A percentile compares a stretch with the other conserved stretches of the same genome.
These are phyloP conservation scores for Odocoileus hemionus DNA, from an alignment of 2,113 vertebrate species.

Conservation along the genomic window DNA sequence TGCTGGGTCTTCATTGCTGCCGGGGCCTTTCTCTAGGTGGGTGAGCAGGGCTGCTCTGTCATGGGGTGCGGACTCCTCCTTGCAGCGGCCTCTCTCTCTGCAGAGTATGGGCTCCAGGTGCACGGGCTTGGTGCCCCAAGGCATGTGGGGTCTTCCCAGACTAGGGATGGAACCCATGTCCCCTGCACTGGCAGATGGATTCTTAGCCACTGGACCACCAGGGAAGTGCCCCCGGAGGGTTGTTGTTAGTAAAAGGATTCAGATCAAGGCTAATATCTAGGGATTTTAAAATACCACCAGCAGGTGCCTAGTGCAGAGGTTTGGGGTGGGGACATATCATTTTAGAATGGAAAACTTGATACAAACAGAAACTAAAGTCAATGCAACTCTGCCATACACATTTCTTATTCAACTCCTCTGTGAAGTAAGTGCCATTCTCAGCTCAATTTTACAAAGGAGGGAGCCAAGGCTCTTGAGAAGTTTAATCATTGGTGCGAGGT, in stretches of 20 bases:
- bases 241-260: background rate
- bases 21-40: background rate
- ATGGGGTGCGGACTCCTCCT: accelerated
- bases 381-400: background rate
- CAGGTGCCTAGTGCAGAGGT: background rate
- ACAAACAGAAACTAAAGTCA: background rate
- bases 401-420: background rate
- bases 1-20: background rate
- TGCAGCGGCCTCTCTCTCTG: background rate
- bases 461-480: background rate
- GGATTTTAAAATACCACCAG: background rate
- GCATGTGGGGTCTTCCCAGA: background rate
- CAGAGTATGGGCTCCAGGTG: background rate
- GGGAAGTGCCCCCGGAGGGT: background rate
- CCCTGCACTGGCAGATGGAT: background rate
- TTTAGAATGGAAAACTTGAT: background rate
- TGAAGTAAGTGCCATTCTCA: background rate
- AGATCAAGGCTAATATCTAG: background rate
- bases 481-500: background rate
- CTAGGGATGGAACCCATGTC: background rate
- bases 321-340: background rate
- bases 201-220: background rate
- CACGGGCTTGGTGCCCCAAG: background rate
- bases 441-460: background rate
- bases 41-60: background rate